Conservation (phyloP, 2,888 invertebrate genomes). For the Carterocephalus palaemon region DNA sequence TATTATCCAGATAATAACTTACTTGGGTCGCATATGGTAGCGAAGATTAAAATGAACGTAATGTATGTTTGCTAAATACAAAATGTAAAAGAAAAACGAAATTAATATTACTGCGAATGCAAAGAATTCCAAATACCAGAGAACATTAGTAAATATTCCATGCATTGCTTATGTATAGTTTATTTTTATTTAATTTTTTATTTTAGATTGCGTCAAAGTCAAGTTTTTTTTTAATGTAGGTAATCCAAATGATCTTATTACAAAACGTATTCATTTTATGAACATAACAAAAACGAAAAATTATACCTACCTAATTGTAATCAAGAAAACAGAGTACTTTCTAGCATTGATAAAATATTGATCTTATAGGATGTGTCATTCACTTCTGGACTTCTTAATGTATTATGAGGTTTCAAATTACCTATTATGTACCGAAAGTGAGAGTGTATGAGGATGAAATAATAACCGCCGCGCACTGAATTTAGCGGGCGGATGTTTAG, state of each 20-base stretch:
- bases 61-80: constrained; percentile 55
- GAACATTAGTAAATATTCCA: constrained; percentile 47
- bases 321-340: too few relatives aligned
- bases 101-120: constrained; percentile 48
- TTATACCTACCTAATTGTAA: too few relatives aligned
- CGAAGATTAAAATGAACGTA: constrained; percentile 46
- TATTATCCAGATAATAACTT: too few relatives aligned
- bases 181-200: constrained; percentile 11
- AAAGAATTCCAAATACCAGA: constrained; percentile 67
- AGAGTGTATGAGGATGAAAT: constrained; percentile 34
- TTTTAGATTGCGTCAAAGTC: not conserved
- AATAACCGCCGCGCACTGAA: constrained; percentile 14
- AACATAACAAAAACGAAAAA: too few relatives aligned
- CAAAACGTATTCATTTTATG: too few relatives aligned
- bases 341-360: too few relatives aligned
- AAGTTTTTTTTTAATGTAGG: constrained; percentile 2
- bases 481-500: constrained; percentile 36
- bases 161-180: constrained; percentile 44
- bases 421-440: constrained; percentile 26
- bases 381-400: constrained; percentile 10
- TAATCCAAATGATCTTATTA: not conserved
- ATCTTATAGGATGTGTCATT: constrained; percentile 21
- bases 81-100: constrained; percentile 52
- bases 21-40: constrained; percentile 55
- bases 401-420: constrained; percentile 12